A percentile compares a stretch with the other conserved stretches of the same genome.
phyloP scores from a whole-genome alignment of 2,888 invertebrate species.

The Clunio marinus region DNA sequence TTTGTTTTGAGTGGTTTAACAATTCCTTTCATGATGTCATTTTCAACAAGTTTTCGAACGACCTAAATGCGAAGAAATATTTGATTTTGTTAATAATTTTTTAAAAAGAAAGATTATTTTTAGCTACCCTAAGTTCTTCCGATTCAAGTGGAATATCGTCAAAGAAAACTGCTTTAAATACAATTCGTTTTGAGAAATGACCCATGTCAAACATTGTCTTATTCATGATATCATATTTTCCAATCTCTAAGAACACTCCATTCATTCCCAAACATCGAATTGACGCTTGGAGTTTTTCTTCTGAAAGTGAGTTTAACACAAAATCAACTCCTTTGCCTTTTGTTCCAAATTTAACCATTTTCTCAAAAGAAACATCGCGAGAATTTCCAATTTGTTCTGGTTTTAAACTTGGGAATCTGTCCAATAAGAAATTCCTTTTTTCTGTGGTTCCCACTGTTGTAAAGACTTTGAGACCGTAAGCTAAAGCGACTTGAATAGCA shows the following conservation, averaged over 20 bases:
- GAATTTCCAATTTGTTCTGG: conserved; percentile 72
- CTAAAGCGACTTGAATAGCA: conserved; percentile 61
- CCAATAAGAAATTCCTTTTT: conserved; percentile 57
- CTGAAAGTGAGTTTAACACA: conserved; percentile 78
- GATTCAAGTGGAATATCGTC: conserved; percentile 55
- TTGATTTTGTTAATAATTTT: too few species aligned
- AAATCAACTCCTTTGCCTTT: conserved; percentile 78
- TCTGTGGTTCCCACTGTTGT: conserved; percentile 62
- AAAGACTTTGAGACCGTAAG: conserved; percentile 57
- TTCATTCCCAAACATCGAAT: conserved; percentile 55
- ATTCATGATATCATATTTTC: conserved; percentile 69
- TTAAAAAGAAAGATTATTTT: neutral
- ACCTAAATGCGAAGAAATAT: too few species aligned
- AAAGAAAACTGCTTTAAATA: conserved; percentile 59
- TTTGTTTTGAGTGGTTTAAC: conserved; percentile 65
- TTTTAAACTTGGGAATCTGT: conserved; percentile 46
- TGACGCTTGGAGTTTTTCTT: conserved; percentile 70
- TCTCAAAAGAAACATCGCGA: conserved; percentile 73
- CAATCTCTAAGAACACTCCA: conserved; percentile 73
- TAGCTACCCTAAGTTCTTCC: conserved; percentile 50
- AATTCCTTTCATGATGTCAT: conserved; percentile 61
- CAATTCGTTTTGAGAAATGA: conserved; percentile 52
- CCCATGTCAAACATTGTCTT: conserved; percentile 64
- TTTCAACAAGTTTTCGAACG: conserved; percentile 56
- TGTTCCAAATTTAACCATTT: conserved; percentile 68